Conservation (phyloP, 2,888 invertebrate species). For the Hyalella azteca region DNA sequence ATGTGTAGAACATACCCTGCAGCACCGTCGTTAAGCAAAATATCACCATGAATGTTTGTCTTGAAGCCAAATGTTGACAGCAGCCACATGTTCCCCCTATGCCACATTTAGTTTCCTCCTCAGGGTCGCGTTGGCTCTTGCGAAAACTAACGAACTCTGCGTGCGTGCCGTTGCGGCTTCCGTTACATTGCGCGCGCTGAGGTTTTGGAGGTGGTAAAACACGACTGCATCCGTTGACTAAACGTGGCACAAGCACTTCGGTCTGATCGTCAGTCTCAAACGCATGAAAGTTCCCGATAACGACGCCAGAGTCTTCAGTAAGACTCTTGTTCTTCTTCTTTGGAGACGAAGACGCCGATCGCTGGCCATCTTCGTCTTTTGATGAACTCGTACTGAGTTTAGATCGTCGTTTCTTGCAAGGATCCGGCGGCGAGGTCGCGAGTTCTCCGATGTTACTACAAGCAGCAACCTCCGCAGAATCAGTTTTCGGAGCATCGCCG, state of each 20-base stretch:
- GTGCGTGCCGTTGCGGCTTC: constrained; percentile 11
- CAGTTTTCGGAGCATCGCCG: background rate
- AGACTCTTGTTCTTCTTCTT: background rate
- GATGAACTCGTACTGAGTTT: background rate
- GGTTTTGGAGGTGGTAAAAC: constrained; percentile 12
- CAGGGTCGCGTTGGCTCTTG: constrained; percentile 58
- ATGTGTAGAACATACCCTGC: constrained; percentile 88
- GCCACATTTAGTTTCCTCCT: constrained; percentile 60
- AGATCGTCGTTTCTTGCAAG: background rate
- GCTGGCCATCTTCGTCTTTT: background rate
- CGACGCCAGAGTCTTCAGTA: constrained; percentile 11
- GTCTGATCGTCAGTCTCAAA: constrained; percentile 17
- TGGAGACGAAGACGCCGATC: background rate
- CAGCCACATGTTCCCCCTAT: constrained; percentile 65
- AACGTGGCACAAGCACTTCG: background rate
- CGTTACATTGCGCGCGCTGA: constrained; percentile 27
- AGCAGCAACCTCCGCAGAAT: background rate
- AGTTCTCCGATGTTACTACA: background rate
- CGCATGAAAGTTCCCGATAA: constrained; percentile 33
- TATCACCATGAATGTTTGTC: constrained; percentile 85
- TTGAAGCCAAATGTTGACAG: constrained; percentile 78
- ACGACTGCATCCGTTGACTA: constrained; percentile 20
- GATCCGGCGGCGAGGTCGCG: background rate
- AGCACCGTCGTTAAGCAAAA: constrained; percentile 66
- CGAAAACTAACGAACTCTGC: background rate